A percentile compares a stretch with the other conserved stretches of the same genome.
These are phyloP conservation scores for Nautilus pompilius DNA, from an alignment of 1,140 invertebrate genomes.

Conservation along the genomic window DNA sequence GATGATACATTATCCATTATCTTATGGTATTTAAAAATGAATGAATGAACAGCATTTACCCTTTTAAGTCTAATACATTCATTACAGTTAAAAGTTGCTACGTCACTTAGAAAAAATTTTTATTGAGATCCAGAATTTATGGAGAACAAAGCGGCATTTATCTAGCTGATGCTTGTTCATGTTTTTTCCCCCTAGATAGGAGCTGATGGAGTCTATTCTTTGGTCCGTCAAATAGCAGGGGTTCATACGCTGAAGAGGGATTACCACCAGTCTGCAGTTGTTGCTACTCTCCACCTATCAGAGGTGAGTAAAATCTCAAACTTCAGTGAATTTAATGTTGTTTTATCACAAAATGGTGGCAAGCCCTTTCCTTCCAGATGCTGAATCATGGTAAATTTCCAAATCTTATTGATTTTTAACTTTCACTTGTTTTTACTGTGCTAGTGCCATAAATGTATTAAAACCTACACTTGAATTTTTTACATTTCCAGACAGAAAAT, in stretches of 20 bases:
- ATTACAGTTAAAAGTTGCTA: neutral
- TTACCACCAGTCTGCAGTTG: conserved; percentile 86
- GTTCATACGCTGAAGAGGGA: conserved; percentile 75
- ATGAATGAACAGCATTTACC: neutral
- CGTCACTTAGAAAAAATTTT: too few relatives aligned
- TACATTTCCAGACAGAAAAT: conserved; percentile 68
- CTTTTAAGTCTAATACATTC: neutral
- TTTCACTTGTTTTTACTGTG: too few relatives aligned
- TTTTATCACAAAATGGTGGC: too few relatives aligned
- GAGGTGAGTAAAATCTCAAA: too few relatives aligned
- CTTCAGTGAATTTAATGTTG: too few relatives aligned
- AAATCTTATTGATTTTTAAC: too few relatives aligned
- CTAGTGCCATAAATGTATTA: too few relatives aligned
- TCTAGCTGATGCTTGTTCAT: neutral
- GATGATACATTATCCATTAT: too few relatives aligned
- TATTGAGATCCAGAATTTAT: too few relatives aligned
- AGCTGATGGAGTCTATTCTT: conserved; percentile 88
- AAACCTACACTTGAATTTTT: conserved; percentile 5
- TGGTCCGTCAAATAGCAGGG: conserved; percentile 76
- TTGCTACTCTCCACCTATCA: conserved; percentile 79
- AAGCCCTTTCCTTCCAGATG: too few relatives aligned
- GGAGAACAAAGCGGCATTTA: too few relatives aligned
- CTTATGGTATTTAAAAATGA: neutral
- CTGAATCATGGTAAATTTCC: too few relatives aligned
- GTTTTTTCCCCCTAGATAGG: conserved; percentile 65